Evolutionary conservation across 2,113 vertebrate species (phyloP), one percentile per base, ranked within the genome.

Genomic region (Halcyon senegalensis): DNA sequence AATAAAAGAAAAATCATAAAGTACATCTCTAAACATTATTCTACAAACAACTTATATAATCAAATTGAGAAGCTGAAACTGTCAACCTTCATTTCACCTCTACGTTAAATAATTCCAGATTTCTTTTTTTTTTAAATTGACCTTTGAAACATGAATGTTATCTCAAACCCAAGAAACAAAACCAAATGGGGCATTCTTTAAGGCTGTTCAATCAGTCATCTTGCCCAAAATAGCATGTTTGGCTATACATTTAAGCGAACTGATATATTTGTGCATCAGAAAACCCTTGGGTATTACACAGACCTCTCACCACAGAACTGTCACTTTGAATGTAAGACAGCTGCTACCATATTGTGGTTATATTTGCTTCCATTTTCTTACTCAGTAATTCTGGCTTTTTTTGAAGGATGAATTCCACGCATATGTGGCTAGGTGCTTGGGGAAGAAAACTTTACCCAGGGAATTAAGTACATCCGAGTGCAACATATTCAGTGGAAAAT

Each of bases 1-100:
- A 98, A 98, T 98, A 98, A 98, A 98, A 97, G 96, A 97, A 98
- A 98, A 98, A 97, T 98, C 94, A 97, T 97, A 98, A 97, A 96
- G 96, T 96, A 98, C 94, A 97, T 90, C 87, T 97, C 97, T 97
- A 98, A 96, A 50, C 95, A 97, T 97, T 95, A 93, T 89, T 97
- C 98, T 98, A 98, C 87, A 96, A 97, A 97, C 97, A 98, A 97
- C 94, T 98, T 97, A 95, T 83, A 97, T 74, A 97, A 97, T 98
- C 95, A 97, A 94, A 98, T 60, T 80, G 92, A 97, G 94, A 97
- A 96, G 96, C 4, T 97, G 96, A 97, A 97, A 97, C 75, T 97
- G 95, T 95, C 94, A 98, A 96, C 98, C 98, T 98, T 98, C 98
- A 98, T 97, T 98, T 97, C 76, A 94, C 89, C 96, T 97, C 95